Evolutionary conservation across 2,888 invertebrate genomes (phyloP), one percentile per base, ranked within the genome.

Genomic region (Meiosimyza platycephala): DNA sequence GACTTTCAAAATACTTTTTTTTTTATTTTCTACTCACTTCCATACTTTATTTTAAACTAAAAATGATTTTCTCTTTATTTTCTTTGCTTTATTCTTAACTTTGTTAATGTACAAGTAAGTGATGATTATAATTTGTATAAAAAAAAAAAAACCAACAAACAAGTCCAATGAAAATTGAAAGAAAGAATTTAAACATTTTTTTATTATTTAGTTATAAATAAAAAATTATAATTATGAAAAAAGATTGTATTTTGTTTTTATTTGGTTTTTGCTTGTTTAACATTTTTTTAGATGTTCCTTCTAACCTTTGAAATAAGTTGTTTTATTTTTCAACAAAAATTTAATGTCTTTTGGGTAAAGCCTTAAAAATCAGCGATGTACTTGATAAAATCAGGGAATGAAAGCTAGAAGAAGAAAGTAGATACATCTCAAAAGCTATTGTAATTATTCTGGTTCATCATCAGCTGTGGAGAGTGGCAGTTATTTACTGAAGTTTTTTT

Each of bases 141-240:
- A 28, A 71, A 72, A 73, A 72, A 73, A 71, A 71, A 72, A 73
- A 59, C 55, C 47, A 67, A 48, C 66, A 70, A 72, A 67, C 71
- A 64, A 64, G 63, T 63, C 63, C 63, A 52, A 51, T 64, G 64
- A 40, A 68, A 48, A 55, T 68, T 33, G 47, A 55, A 40, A 9
- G 9, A 54, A 55, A 68, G 59, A 74, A 66, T 71, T 67, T 74
- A 57, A 67, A 64, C 68, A 54, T 18, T 51, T 71, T 59, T 72
- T 71, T 40, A 40, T 40, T 40, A 70, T 48, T 66, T 59, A 75
- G 69, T 74, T 40, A 74, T 72, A 66, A 71, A 68, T 70, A 74
- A 75, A 72, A 76, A 72, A 18, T 55, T 18, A 63, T 63, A 74
- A 74, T 66, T 63, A 73, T 22, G 54, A 76, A 67, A 59, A 74